Conservation (phyloP, 2,113 vertebrate genomes). For the Platysteira castanea region DNA sequence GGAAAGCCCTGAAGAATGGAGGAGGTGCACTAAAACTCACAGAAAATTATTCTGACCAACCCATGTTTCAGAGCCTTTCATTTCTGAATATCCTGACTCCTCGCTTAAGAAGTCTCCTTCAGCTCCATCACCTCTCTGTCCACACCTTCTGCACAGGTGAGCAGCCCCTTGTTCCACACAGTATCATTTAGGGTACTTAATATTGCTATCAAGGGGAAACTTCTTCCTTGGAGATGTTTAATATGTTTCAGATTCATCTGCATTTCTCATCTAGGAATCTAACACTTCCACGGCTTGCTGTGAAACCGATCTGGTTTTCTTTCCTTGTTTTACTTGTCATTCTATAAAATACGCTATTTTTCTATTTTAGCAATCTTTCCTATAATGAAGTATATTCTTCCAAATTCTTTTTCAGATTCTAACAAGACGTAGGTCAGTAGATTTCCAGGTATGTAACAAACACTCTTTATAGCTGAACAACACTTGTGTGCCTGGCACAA, state of each 20-base stretch:
- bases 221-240: neutral
- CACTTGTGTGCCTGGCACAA: neutral
- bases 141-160: neutral
- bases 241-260: neutral
- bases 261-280: neutral
- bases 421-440: neutral
- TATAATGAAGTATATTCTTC: neutral
- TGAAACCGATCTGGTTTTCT: neutral
- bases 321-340: neutral
- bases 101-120: neutral
- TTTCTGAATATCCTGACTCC: neutral
- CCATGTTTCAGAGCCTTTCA: neutral
- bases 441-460: neutral
- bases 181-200: neutral
- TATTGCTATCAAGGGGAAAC: neutral
- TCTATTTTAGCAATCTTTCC: neutral
- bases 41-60: neutral
- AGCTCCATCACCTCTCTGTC: neutral
- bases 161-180: neutral
- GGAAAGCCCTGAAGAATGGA: neutral
- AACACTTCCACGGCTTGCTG: neutral
- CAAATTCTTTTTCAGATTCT: neutral
- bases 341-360: neutral
- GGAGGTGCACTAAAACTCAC: neutral
- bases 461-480: neutral